A percentile compares a stretch with the other conserved stretches of the same genome.
These are phyloP conservation scores for Carabus problematicus DNA, from an alignment of 2,888 invertebrate genomes.

Conservation along the genomic window DNA sequence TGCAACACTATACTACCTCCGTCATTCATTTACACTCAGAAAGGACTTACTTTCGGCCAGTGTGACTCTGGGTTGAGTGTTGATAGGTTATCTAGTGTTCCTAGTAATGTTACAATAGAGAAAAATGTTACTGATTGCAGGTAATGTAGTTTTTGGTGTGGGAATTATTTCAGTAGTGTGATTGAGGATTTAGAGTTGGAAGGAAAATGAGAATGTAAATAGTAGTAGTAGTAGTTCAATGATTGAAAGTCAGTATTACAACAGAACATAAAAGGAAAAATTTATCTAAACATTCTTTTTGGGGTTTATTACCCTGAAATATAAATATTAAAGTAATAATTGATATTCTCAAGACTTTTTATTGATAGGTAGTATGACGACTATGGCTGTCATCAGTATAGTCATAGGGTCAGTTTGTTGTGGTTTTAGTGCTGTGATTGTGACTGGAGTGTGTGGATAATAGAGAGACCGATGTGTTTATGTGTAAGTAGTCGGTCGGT, in stretches of 20 bases:
- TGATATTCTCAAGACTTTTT: too few species aligned
- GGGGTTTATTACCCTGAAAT: not conserved
- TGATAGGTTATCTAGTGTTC: not conserved
- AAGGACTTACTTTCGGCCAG: not conserved
- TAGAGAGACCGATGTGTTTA: slow-evolving; percentile 46
- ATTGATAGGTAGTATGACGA: too few species aligned
- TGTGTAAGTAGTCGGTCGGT: slow-evolving; percentile 54
- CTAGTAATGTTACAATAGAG: not conserved
- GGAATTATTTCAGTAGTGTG: not conserved
- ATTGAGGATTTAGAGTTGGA: slow-evolving; percentile 1
- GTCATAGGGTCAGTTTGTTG: too few species aligned
- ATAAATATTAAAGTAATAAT: not conserved
- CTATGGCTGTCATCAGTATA: too few species aligned
- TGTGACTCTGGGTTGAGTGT: not conserved
- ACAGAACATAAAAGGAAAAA: not conserved
- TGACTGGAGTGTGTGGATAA: too few species aligned
- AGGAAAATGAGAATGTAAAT: not conserved
- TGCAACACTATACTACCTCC: too few species aligned
- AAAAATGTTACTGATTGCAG: not conserved
- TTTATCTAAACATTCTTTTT: not conserved
- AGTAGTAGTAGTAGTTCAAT: not conserved
- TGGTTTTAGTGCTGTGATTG: too few species aligned
- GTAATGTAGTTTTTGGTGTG: not conserved
- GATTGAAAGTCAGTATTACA: not conserved
- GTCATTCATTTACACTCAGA: too few species aligned